These are phyloP conservation scores for Drosophila seguyi DNA, from an alignment of 1,140 invertebrate species.

Conservation along the genomic window DNA sequence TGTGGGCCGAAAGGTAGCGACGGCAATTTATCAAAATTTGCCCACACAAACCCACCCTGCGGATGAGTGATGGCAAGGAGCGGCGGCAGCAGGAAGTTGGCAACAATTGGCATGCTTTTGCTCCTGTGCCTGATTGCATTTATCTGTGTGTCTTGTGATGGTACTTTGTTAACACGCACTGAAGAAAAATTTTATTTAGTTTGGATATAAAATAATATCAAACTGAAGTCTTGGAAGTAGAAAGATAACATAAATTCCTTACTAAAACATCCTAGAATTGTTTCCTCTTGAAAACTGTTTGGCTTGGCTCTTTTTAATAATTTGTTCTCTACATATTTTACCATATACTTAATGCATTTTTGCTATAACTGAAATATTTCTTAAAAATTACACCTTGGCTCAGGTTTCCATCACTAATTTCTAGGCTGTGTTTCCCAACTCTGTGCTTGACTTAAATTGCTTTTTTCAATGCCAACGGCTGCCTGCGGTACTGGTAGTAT, in stretches of 20 bases:
- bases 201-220: not conserved
- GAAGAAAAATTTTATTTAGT: no score
- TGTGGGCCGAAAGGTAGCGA: conserved; percentile 63
- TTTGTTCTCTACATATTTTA: rapidly evolving
- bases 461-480: conserved; percentile 79
- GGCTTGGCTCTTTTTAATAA: not conserved
- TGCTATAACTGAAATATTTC: not conserved
- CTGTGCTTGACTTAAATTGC: conserved; percentile 77
- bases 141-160: conserved; percentile 29
- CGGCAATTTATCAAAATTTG: conserved; percentile 83
- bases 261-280: rapidly evolving
- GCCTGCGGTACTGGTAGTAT: conserved; percentile 26
- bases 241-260: not conserved
- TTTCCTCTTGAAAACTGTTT: not conserved
- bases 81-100: conserved; percentile 21
- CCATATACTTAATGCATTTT: not conserved
- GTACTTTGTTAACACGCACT: not conserved
- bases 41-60: conserved; percentile 25
- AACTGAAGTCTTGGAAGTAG: not conserved
- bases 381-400: not conserved
- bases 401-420: conserved; percentile 2
- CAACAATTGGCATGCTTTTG: conserved; percentile 70
- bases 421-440: conserved; percentile 17
- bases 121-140: conserved; percentile 46
- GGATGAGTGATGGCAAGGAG: conserved; percentile 12